Percentiles rank a stretch among this genome's conserved stretches.
Conservation (phyloP, 2,888 invertebrate genomes). For the Deilephila porcellus region DNA sequence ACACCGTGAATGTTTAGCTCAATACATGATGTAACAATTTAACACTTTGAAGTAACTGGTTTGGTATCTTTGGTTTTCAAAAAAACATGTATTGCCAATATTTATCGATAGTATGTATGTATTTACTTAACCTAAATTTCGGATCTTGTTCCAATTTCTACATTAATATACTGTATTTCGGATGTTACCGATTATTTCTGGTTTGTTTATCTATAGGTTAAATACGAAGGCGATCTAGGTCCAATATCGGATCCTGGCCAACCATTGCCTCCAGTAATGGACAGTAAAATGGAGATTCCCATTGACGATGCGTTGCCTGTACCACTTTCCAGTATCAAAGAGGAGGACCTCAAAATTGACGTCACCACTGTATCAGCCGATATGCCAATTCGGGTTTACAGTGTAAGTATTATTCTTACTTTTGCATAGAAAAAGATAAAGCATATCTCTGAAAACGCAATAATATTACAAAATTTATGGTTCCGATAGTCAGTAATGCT, state of each 20-base stretch:
- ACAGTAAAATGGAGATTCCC: slow-evolving; percentile 46
- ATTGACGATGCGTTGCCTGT: slow-evolving; percentile 62
- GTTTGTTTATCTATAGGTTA: slow-evolving; percentile 50
- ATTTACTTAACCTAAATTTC: not conserved
- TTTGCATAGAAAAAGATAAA: too few species aligned
- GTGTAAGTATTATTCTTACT: slow-evolving; percentile 55
- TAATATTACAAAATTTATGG: not conserved
- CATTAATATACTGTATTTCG: not conserved
- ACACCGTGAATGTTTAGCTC: too few species aligned
- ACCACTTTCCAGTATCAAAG: slow-evolving; percentile 74
- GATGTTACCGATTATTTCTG: not conserved
- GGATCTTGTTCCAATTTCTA: not conserved
- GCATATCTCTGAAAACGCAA: not conserved
- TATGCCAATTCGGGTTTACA: slow-evolving; percentile 62
- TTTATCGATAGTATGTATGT: too few species aligned
- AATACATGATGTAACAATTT: too few species aligned
- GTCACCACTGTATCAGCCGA: slow-evolving; percentile 59
- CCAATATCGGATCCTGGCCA: slow-evolving; percentile 46
- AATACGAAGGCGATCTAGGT: slow-evolving; percentile 59
- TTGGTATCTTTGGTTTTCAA: too few species aligned
- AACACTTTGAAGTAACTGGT: too few species aligned
- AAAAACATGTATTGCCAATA: too few species aligned
- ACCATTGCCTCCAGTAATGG: slow-evolving; percentile 49
- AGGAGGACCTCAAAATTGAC: slow-evolving; percentile 72
- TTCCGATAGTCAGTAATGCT: too few species aligned